phyloP scores from a whole-genome alignment of 2,113 vertebrate species.

The Aegithalos caudatus region DNA sequence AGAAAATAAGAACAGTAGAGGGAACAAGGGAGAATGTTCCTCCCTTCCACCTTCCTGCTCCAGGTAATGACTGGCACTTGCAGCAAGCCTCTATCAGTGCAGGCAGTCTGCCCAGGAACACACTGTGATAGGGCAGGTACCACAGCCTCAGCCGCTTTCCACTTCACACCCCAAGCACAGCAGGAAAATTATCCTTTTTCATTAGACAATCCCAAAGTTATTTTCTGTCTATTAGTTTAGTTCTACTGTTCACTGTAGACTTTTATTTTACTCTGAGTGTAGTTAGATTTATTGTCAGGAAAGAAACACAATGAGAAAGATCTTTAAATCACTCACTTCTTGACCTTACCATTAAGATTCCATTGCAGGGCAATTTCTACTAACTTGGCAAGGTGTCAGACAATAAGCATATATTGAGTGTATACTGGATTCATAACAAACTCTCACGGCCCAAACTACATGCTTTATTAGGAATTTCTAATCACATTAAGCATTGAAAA shows the following conservation, averaged over 20 bases:
- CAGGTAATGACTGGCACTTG: not conserved
- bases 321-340: not conserved
- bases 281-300: not conserved
- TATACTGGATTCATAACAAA: not conserved
- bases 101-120: not conserved
- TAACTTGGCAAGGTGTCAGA: not conserved
- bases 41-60: not conserved
- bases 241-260: not conserved
- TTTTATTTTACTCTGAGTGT: not conserved
- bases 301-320: not conserved
- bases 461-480: not conserved
- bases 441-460: not conserved
- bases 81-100: accelerated
- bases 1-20: not conserved
- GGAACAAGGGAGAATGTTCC: not conserved
- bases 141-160: not conserved
- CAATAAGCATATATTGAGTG: not conserved
- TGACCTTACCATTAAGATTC: not conserved
- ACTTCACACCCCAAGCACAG: not conserved
- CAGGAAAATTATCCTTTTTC: not conserved
- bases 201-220: not conserved
- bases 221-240: not conserved
- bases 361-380: not conserved
- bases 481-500: not conserved
- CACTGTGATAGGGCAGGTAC: not conserved